These are phyloP conservation scores for Lordiphosa clarofinis DNA, from an alignment of 1,140 invertebrate genomes.

Conservation along the genomic window DNA sequence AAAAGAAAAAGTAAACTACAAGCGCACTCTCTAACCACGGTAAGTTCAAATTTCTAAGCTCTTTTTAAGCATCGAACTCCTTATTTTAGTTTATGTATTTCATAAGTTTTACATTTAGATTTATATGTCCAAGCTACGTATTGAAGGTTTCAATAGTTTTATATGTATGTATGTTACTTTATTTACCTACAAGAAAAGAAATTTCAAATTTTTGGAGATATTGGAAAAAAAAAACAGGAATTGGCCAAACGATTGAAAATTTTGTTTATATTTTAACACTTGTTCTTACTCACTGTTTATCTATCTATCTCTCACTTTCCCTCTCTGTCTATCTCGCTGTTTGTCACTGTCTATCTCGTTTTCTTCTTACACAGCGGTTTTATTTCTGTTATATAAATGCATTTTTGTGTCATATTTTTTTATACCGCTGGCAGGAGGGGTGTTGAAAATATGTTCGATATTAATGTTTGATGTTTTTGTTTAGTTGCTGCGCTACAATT, in stretches of 20 bases:
- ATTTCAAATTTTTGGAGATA: too few relatives aligned
- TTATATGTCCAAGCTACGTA: too few relatives aligned
- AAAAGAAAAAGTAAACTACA: slow-evolving; percentile 44
- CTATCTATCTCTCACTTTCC: slow-evolving; percentile 27
- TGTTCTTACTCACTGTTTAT: slow-evolving; percentile 46
- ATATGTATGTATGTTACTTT: slow-evolving; percentile 28
- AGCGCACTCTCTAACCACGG: slow-evolving; percentile 66
- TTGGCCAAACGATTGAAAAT: slow-evolving; percentile 77
- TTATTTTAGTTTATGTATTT: slow-evolving; percentile 49
- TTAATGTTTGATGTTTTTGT: slow-evolving; percentile 32
- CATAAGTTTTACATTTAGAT: slow-evolving; percentile 43
- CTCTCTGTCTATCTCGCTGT: slow-evolving; percentile 37
- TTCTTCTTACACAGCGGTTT: slow-evolving; percentile 13
- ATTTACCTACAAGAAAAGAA: slow-evolving; percentile 43
- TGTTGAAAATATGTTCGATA: slow-evolving; percentile 60
- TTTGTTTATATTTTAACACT: slow-evolving; percentile 46
- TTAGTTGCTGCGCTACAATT: slow-evolving; percentile 27
- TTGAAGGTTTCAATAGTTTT: too few relatives aligned
- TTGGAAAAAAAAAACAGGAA: slow-evolving; percentile 75
- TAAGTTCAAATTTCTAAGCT: slow-evolving; percentile 73
- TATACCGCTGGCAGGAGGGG: slow-evolving; percentile 71
- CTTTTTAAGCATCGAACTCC: slow-evolving; percentile 50
- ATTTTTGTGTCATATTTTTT: slow-evolving; percentile 8
- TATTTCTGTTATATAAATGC: slow-evolving; percentile 19
- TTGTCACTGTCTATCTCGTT: slow-evolving; percentile 25